Evolutionary conservation across 2,113 vertebrate genomes (phyloP).

Genomic region (Capreolus pygargus): DNA sequence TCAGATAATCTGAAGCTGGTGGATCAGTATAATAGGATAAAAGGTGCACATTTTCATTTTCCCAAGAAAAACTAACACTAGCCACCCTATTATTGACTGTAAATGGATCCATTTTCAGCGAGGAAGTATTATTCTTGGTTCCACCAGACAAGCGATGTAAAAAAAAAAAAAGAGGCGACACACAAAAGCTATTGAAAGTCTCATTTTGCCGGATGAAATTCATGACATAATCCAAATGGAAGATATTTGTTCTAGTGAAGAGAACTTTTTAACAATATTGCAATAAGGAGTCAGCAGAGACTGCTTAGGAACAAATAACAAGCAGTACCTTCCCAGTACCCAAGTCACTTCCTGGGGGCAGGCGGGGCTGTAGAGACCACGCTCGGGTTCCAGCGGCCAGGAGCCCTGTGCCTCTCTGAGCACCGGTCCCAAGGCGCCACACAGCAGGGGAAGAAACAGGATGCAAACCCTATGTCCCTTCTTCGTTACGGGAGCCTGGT

Average conservation of each 20-base stretch:
- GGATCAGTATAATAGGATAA: conserved; percentile 72
- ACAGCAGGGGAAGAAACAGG: neutral
- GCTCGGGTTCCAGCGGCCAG: neutral
- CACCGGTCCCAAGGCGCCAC: neutral
- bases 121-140: conserved; percentile 54
- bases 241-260: conserved; percentile 58
- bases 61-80: conserved; percentile 64
- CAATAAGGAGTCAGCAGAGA: conserved; percentile 6
- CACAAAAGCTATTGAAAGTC: conserved; percentile 43
- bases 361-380: neutral
- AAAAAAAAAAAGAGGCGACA: conserved; percentile 46
- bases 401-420: neutral
- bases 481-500: neutral
- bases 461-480: neutral
- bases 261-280: conserved; percentile 52
- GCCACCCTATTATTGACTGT: conserved; percentile 57
- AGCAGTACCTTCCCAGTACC: neutral
- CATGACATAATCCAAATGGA: conserved; percentile 67
- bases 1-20: conserved; percentile 71
- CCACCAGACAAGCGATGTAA: conserved; percentile 51
- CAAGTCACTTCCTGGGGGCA: neutral
- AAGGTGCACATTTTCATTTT: conserved; percentile 65
- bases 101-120: conserved; percentile 69
- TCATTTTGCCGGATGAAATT: conserved; percentile 56
- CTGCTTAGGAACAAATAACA: neutral